These are phyloP conservation scores for Vesta saturnalis DNA, from an alignment of 2,888 invertebrate genomes.

Conservation along the genomic window DNA sequence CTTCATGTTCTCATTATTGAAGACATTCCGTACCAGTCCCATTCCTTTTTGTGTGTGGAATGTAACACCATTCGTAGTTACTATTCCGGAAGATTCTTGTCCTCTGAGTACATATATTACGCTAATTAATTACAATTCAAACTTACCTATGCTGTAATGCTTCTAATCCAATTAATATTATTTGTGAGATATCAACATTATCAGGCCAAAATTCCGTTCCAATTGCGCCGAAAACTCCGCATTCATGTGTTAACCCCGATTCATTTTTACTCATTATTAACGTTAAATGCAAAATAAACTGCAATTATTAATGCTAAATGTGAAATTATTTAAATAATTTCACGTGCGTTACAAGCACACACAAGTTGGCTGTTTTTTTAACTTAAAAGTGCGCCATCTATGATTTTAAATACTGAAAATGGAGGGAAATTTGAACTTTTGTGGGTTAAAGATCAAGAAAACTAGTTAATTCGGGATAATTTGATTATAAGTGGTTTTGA, in stretches of 20 bases:
- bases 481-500: too few relatives aligned
- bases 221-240: constrained; percentile 95
- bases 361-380: background rate
- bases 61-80: constrained; percentile 87
- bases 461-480: too few relatives aligned
- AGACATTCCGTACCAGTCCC: constrained; percentile 94
- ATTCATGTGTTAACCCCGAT: constrained; percentile 78
- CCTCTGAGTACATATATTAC: constrained; percentile 71
- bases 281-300: background rate
- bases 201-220: constrained; percentile 86
- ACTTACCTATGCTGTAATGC: constrained; percentile 88
- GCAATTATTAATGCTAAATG: too few relatives aligned
- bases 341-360: background rate
- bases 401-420: background rate
- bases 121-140: background rate
- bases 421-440: background rate
- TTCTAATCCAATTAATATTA: constrained; percentile 90
- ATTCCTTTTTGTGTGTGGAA: constrained; percentile 91
- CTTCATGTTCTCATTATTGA: constrained; percentile 87
- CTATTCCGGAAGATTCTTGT: constrained; percentile 98
- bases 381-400: background rate
- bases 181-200: constrained; percentile 83
- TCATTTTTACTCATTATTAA: background rate
- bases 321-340: background rate
- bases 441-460: background rate